These are phyloP conservation scores for Parnassius glacialis DNA, from an alignment of 2,888 invertebrate species.

Conservation along the genomic window DNA sequence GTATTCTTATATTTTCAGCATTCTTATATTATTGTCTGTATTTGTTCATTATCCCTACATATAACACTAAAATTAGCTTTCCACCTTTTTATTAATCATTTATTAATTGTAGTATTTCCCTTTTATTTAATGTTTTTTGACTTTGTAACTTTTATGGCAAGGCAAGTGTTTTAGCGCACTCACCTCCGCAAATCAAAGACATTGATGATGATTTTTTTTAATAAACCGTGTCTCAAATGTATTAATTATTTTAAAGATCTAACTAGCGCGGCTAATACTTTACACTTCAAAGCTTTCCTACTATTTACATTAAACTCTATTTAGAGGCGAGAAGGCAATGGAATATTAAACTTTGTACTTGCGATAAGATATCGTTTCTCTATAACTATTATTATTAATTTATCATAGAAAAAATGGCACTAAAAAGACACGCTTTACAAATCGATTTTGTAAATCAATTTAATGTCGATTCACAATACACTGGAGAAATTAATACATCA, in stretches of 20 bases:
- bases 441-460: slow-evolving; percentile 42
- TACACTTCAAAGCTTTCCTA: slow-evolving; percentile 61
- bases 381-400: slow-evolving; percentile 37
- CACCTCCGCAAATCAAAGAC: slow-evolving; percentile 76
- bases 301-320: slow-evolving; percentile 40
- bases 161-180: slow-evolving; percentile 45
- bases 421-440: slow-evolving; percentile 73
- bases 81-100: too few relatives aligned
- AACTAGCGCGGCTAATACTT: slow-evolving; percentile 67
- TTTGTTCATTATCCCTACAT: too few relatives aligned
- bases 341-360: slow-evolving; percentile 76
- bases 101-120: too few relatives aligned
- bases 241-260: slow-evolving; percentile 39
- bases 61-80: too few relatives aligned
- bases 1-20: too few relatives aligned
- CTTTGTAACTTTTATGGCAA: slow-evolving; percentile 34
- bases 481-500: slow-evolving; percentile 66
- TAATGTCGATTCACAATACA: slow-evolving; percentile 44
- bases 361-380: slow-evolving; percentile 63
- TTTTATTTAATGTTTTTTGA: too few relatives aligned
- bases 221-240: slow-evolving; percentile 41
- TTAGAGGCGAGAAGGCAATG: slow-evolving; percentile 73
- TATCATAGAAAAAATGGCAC: slow-evolving; percentile 72
- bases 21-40: too few relatives aligned
- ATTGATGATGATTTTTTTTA: slow-evolving; percentile 53